Percentiles rank a stretch among this genome's conserved stretches.
Conservation (phyloP, 1,140 invertebrate species). For the Panagrolaimus sp. region DNA sequence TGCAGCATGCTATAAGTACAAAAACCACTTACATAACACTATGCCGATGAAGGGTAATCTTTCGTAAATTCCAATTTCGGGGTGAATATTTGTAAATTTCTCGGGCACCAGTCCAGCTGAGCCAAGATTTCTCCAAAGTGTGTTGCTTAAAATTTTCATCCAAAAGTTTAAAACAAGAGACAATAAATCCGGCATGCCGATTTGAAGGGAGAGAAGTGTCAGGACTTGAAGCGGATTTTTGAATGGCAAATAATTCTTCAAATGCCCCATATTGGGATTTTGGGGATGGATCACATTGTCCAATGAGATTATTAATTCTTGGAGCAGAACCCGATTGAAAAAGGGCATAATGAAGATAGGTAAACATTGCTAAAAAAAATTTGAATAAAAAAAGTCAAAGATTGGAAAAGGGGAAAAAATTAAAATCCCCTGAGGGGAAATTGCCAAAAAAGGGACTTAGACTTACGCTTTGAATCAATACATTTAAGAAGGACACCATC, state of each 20-base stretch:
- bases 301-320: slow-evolving; percentile 19
- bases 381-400: background rate
- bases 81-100: slow-evolving; percentile 58
- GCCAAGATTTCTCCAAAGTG: slow-evolving; percentile 51
- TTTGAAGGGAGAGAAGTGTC: slow-evolving; percentile 38
- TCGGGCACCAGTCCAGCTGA: slow-evolving; percentile 52
- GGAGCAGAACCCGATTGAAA: slow-evolving; percentile 19
- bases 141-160: slow-evolving; percentile 41
- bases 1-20: no score
- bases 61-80: slow-evolving; percentile 49
- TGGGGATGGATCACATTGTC: slow-evolving; percentile 8
- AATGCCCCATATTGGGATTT: slow-evolving; percentile 33
- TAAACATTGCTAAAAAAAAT: slow-evolving; percentile 46
- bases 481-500: slow-evolving; percentile 51
- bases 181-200: slow-evolving; percentile 50
- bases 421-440: background rate
- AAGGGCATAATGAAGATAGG: slow-evolving; percentile 48
- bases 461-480: slow-evolving; percentile 50
- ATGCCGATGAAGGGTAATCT: slow-evolving; percentile 40
- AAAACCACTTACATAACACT: background rate
- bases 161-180: slow-evolving; percentile 50
- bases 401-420: slow-evolving; percentile 16
- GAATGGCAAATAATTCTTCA: slow-evolving; percentile 52
- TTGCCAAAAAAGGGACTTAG: background rate
- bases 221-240: slow-evolving; percentile 34